Percentiles rank a stretch among this genome's conserved stretches.
Conservation (phyloP, 1,140 invertebrate species). For the Marisa cornuarietis region DNA sequence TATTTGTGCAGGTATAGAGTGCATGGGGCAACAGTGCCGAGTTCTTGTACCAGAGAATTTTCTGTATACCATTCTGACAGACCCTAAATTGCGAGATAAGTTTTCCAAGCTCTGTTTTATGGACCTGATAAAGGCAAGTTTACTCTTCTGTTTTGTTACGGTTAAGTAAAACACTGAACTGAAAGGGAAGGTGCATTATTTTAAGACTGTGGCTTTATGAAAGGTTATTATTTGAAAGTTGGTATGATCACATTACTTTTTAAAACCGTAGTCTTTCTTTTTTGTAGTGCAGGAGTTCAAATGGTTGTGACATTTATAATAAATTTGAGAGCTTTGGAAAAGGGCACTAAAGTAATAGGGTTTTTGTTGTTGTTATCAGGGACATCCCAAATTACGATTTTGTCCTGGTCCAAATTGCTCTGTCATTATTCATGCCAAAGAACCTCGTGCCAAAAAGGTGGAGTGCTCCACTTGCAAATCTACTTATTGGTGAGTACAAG, state of each 20-base stretch:
- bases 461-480: constrained; percentile 82
- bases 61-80: constrained; percentile 84
- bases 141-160: neutral
- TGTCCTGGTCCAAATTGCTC: constrained; percentile 97
- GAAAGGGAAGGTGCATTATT: neutral
- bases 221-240: neutral
- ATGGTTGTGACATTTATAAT: neutral
- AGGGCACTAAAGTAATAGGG: neutral
- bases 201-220: neutral
- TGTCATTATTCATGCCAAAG: constrained; percentile 81
- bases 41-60: constrained; percentile 95
- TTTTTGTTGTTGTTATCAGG: constrained; percentile 50
- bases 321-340: neutral
- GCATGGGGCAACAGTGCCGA: constrained; percentile 94
- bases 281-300: too few species aligned
- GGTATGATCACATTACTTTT: neutral
- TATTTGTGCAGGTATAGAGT: constrained; percentile 76
- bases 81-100: constrained; percentile 80
- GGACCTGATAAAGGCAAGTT: constrained; percentile 83
- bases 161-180: neutral
- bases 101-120: constrained; percentile 96
- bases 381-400: constrained; percentile 73
- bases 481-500: constrained; percentile 77
- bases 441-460: constrained; percentile 81
- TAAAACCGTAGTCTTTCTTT: neutral